A percentile compares a stretch with the other conserved stretches of the same genome.
Evolutionary conservation across 2,888 invertebrate genomes (phyloP).

Genomic region (Dioctria linearis): DNA sequence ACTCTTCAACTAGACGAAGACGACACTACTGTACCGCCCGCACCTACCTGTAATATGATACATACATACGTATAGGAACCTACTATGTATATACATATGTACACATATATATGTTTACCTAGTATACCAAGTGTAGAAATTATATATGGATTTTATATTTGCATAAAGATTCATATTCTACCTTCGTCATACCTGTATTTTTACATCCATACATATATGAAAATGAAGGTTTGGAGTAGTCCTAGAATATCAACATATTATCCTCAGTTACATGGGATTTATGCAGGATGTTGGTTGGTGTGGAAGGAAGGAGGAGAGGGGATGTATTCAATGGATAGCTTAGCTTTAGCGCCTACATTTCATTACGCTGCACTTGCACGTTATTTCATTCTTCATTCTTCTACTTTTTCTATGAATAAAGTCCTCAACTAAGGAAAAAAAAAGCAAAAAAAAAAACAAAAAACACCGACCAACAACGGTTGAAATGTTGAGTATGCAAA

Average conservation of each 20-base stretch:
- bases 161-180: not conserved
- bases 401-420: not conserved
- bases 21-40: conserved; percentile 8
- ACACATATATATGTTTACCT: not conserved
- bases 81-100: too few species aligned
- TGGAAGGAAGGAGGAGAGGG: too few species aligned
- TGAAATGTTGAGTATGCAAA: conserved; percentile 1
- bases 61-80: not conserved
- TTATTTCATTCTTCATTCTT: not conserved
- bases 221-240: too few species aligned
- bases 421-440: conserved; percentile 8
- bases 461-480: not conserved
- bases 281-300: too few species aligned
- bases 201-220: too few species aligned
- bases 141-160: conserved; percentile 2
- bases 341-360: conserved; percentile 18
- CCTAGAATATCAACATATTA: too few species aligned
- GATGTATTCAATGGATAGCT: conserved; percentile 25
- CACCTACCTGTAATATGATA: not conserved
- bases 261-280: not conserved
- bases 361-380: conserved; percentile 21
- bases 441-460: not conserved
- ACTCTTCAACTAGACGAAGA: conserved; percentile 34
- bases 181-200: not conserved
- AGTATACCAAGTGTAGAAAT: not conserved